Conservation (phyloP, 2,113 vertebrate species). For the Antigone vipio region DNA sequence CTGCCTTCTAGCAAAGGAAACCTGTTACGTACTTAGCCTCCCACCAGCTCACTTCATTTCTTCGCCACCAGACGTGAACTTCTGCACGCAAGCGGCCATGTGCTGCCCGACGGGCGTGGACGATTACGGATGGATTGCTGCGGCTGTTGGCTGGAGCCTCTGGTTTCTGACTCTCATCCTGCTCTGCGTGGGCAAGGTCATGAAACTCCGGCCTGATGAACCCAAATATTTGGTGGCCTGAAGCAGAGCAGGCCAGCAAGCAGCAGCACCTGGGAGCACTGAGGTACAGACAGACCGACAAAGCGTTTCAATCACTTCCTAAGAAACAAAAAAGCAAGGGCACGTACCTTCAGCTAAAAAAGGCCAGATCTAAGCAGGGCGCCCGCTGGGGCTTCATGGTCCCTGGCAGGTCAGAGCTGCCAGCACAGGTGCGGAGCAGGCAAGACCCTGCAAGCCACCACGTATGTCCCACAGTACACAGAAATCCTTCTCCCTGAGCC, state of each 20-base stretch:
- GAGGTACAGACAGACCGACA: neutral
- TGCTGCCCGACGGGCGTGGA: constrained; percentile 73
- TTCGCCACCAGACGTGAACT: constrained; percentile 23
- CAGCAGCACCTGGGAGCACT: neutral
- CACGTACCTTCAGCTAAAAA: neutral
- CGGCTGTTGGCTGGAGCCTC: constrained; percentile 78
- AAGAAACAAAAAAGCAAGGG: neutral
- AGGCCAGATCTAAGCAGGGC: neutral
- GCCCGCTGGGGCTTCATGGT: neutral
- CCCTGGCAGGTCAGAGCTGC: neutral
- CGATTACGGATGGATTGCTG: constrained; percentile 77
- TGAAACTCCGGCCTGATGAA: constrained; percentile 70
- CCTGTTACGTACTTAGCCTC: neutral
- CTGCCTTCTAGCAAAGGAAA: neutral
- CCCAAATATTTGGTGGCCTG: constrained; percentile 69
- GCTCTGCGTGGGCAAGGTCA: constrained; percentile 75
- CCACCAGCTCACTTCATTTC: neutral
- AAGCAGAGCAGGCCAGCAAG: neutral
- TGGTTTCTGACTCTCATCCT: constrained; percentile 84
- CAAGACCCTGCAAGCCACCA: neutral
- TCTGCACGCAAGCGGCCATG: constrained; percentile 48
- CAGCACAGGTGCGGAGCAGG: neutral
- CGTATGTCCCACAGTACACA: neutral
- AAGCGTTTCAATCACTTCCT: neutral
- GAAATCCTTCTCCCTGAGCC: neutral